A percentile compares a stretch with the other conserved stretches of the same genome.
Evolutionary conservation across 2,888 invertebrate genomes (phyloP).

Genomic region (Lamellibrachia columna): DNA sequence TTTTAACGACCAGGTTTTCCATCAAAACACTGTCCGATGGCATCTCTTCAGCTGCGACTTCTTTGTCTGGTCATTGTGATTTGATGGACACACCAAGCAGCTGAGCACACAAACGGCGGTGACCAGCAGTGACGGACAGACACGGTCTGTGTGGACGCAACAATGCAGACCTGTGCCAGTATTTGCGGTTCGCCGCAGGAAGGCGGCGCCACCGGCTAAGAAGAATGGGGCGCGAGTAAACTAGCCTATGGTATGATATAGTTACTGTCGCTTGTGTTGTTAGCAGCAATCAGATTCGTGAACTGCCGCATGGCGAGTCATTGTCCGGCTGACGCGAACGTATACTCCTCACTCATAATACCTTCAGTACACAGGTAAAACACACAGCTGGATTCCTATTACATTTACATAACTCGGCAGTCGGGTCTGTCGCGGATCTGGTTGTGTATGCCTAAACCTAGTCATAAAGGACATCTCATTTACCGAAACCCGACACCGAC

Average conservation of each 20-base stretch:
- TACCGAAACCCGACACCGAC: not conserved
- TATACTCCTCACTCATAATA: not conserved
- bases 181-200: not conserved
- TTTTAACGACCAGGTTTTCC: too few species aligned
- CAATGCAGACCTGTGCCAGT: not conserved
- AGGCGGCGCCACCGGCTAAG: not conserved
- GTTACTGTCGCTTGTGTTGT: not conserved
- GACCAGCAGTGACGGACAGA: not conserved
- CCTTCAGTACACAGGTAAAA: not conserved
- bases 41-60: too few species aligned
- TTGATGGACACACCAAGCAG: not conserved
- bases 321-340: not conserved
- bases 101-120: not conserved
- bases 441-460: not conserved
- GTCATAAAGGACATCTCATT: not conserved
- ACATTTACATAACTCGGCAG: not conserved
- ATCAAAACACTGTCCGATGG: too few species aligned
- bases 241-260: conserved; percentile 6
- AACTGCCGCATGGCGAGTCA: not conserved
- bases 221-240: not conserved
- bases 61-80: too few species aligned
- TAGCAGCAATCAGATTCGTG: not conserved
- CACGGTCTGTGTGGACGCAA: not conserved
- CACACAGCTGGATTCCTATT: not conserved
- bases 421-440: not conserved